Evolutionary conservation across 2,888 invertebrate genomes (phyloP), one percentile per base, ranked within the genome.

Genomic region (Pheosia tremula): DNA sequence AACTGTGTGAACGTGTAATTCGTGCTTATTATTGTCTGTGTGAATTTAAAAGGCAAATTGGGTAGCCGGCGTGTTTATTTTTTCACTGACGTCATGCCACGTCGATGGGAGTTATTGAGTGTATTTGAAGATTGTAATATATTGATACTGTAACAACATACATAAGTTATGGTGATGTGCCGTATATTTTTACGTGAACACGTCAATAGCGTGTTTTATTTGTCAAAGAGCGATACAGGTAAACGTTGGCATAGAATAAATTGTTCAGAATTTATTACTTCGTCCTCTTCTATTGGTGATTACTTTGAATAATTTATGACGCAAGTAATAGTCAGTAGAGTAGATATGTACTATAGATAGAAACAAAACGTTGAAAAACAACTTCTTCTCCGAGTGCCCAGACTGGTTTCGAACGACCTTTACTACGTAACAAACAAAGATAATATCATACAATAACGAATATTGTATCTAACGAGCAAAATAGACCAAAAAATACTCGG

Each of bases 1-100:
- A 76, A 77, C 71, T 78, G 80, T 84, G 84, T 73, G 83, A 84
- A 84, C 71, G 62, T 72, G 63, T 74, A 60, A 67, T 70, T 71
- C 63, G 71, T 72, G 69, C 73, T 69, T 69, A 74, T 76, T 76
- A 72, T 80, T 75, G 71, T 75, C 68, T 74, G 72, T 71, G 72
- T 62, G 64, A 75, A 78, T 76, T 75, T 72, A 63, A 68, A 69
- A 75, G 64, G 67, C 69, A 67, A 77, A 75, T 69, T 36, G 9
- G 56, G 13, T 66, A 65, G 58, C 60, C 64, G 66, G 59, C 63
- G 69, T 71, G 55, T 77, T 71, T 67, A 66, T 62, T 72, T 71
- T 62, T 39, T 10, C 24, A 2, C 58, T 78, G 77, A 71, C 75
- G 73, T 71, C 71, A 68, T 60, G n/a, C 13, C 10, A 57, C 61